A percentile compares a stretch with the other conserved stretches of the same genome.
Conservation (phyloP, 1,140 invertebrate species). For the Pachyrhynchus sulphureomaculatus region DNA sequence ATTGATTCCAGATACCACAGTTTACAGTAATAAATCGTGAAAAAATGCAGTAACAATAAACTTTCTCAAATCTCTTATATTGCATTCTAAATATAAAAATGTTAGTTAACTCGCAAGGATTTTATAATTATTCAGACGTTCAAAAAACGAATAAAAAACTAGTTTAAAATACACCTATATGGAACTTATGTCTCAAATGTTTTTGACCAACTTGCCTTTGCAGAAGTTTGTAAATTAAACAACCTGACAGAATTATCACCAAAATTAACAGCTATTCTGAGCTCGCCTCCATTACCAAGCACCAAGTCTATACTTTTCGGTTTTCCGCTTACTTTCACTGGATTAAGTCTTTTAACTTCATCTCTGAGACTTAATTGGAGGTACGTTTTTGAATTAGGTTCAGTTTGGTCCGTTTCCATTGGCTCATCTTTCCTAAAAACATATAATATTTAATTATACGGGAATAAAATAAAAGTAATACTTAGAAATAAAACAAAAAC, state of each 20-base stretch:
- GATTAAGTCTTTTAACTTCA: slow-evolving; percentile 70
- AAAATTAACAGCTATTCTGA: slow-evolving; percentile 65
- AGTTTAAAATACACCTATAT: too few relatives aligned
- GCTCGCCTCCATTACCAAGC: slow-evolving; percentile 65
- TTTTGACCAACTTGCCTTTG: slow-evolving; percentile 50
- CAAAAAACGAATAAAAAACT: too few relatives aligned
- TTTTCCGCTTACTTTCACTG: slow-evolving; percentile 67
- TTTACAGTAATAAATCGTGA: too few relatives aligned
- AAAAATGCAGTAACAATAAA: too few relatives aligned
- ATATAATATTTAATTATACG: slow-evolving; percentile 13
- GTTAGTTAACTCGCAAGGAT: too few relatives aligned
- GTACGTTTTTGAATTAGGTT: background rate
- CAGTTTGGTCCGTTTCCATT: slow-evolving; percentile 35
- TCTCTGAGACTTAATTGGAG: slow-evolving; percentile 62
- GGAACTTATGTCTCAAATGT: too few relatives aligned
- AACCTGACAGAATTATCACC: slow-evolving; percentile 72
- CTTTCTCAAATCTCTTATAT: too few relatives aligned
- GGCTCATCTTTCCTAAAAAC: slow-evolving; percentile 44
- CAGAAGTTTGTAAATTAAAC: slow-evolving; percentile 57
- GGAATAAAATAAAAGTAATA: slow-evolving; percentile 7
- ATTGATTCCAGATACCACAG: too few relatives aligned
- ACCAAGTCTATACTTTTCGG: slow-evolving; percentile 69
- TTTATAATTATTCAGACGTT: too few relatives aligned
- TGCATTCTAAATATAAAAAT: too few relatives aligned
- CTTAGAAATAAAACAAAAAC: too few relatives aligned